phyloP scores from a whole-genome alignment of 2,888 invertebrate genomes.

The Platycheirus albimanus region DNA sequence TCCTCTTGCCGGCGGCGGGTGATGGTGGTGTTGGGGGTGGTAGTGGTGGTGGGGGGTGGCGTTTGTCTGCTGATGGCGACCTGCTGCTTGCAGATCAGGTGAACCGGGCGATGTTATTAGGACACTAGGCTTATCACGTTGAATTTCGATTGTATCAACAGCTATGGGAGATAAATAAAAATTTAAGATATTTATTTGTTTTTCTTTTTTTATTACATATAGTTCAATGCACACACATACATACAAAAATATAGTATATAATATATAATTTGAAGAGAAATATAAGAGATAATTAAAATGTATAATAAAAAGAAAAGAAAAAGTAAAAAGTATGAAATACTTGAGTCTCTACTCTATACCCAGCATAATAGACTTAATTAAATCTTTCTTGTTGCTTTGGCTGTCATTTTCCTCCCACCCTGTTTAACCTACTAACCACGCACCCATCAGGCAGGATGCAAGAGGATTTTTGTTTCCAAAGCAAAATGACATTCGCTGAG shows the following conservation, averaged over 20 bases:
- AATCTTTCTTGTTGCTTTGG: constrained; percentile 31
- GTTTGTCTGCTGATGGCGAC: constrained; percentile 70
- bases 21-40: constrained; percentile 21
- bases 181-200: neutral
- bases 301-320: constrained; percentile 29
- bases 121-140: constrained; percentile 94
- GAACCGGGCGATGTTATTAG: constrained; percentile 97
- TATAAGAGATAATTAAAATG: constrained; percentile 14
- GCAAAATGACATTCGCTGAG: constrained; percentile 37
- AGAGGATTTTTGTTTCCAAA: neutral
- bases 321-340: constrained; percentile 54
- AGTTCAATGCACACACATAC: neutral
- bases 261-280: neutral
- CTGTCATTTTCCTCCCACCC: neutral
- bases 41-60: constrained; percentile 25
- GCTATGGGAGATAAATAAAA: constrained; percentile 61
- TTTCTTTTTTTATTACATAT: neutral
- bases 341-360: constrained; percentile 32
- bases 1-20: constrained; percentile 34
- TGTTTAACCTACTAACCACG: neutral
- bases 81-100: constrained; percentile 89
- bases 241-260: no score
- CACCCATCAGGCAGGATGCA: constrained; percentile 1
- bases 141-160: constrained; percentile 80
- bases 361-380: constrained; percentile 43